Percentiles rank a stretch among this genome's conserved stretches.
These are phyloP conservation scores for Sakesphorus luctuosus DNA, from an alignment of 2,113 vertebrate genomes.

Conservation along the genomic window DNA sequence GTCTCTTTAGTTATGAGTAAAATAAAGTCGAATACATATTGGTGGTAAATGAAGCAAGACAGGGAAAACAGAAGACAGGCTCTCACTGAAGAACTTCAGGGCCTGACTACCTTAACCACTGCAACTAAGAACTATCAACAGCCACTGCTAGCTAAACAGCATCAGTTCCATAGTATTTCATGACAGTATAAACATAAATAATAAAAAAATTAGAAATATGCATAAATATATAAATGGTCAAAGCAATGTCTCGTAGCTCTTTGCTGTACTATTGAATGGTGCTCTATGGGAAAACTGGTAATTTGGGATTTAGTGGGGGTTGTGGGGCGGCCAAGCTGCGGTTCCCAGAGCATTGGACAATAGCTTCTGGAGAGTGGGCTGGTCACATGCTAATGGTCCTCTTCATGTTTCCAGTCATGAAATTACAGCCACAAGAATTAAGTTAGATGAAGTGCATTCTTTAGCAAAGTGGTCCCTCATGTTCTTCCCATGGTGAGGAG, in stretches of 20 bases:
- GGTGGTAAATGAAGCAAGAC: neutral
- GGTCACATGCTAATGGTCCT: neutral
- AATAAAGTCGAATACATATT: neutral
- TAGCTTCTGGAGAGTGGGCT: neutral
- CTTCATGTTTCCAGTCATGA: neutral
- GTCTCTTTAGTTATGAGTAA: neutral
- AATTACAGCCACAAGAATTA: neutral
- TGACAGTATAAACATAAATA: neutral
- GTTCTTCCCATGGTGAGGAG: neutral
- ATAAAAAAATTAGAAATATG: neutral
- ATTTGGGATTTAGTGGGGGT: neutral
- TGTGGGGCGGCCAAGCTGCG: neutral
- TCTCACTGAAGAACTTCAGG: neutral
- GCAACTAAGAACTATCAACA: neutral
- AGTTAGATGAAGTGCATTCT: neutral
- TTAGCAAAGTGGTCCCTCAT: neutral
- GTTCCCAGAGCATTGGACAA: neutral
- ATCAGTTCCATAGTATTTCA: rapidly evolving
- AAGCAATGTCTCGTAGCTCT: neutral
- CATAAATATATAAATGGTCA: neutral
- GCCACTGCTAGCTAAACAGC: neutral
- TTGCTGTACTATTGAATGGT: neutral
- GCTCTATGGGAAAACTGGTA: neutral
- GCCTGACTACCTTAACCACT: neutral
- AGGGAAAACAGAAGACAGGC: neutral